These are phyloP conservation scores for Drosophila austrosaltans DNA, from an alignment of 2,888 invertebrate genomes.

Conservation along the genomic window DNA sequence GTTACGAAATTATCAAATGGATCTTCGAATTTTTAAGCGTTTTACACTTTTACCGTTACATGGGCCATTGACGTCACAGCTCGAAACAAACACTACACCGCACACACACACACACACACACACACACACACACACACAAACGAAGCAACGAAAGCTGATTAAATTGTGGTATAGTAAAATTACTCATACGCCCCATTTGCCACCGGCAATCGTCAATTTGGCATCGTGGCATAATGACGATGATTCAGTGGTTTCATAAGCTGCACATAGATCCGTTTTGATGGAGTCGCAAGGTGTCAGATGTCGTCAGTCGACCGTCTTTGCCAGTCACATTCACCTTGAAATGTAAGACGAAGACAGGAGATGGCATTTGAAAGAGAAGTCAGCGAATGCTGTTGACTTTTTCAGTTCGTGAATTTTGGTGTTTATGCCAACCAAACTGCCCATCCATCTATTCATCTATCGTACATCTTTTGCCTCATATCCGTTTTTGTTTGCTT, in stretches of 20 bases:
- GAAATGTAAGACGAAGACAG: conserved; percentile 52
- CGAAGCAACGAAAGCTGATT: conserved; percentile 53
- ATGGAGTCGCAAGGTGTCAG: conserved; percentile 38
- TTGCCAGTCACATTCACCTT: conserved; percentile 65
- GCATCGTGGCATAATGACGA: conserved; percentile 50
- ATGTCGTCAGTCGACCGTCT: conserved; percentile 41
- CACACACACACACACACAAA: background rate
- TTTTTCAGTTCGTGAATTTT: conserved; percentile 49
- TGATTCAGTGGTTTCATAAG: conserved; percentile 66
- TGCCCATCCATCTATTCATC: conserved; percentile 16
- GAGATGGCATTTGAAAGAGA: background rate
- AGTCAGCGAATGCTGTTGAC: conserved; percentile 38
- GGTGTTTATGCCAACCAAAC: conserved; percentile 27
- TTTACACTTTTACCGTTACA: conserved; percentile 64
- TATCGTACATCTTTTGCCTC: conserved; percentile 53
- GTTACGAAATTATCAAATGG: conserved; percentile 62
- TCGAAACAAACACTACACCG: background rate
- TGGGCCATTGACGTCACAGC: conserved; percentile 62
- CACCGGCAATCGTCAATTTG: conserved; percentile 31
- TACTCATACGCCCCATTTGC: conserved; percentile 62
- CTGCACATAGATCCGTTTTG: conserved; percentile 63
- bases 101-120: background rate
- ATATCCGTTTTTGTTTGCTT: conserved; percentile 71
- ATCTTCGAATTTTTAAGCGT: conserved; percentile 26
- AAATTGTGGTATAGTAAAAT: conserved; percentile 53